Evolutionary conservation across 2,888 invertebrate genomes (phyloP), one percentile per base, ranked within the genome.

Genomic region (Aplocera efformata): DNA sequence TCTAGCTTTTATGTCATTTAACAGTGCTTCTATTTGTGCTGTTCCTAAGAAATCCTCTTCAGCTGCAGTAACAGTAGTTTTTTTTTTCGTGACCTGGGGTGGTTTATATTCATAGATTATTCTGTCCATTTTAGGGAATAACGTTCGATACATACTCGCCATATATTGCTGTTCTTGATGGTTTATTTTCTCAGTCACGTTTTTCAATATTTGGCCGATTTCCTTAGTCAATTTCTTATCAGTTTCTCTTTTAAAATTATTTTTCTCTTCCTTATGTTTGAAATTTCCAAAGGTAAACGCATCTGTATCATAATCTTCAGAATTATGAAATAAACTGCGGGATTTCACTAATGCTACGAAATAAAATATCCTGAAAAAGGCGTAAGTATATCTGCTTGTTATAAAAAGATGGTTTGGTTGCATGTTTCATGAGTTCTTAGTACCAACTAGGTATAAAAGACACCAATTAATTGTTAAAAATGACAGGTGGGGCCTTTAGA

Each of bases 1-100:
- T 50, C 63, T 72, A 8, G 56, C 42, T 60, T 80, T 81, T 7
- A 79, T 70, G 41, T 69, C 60, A 39, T 72, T 65, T 0, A 83
- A 58, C 26, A 80, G 37, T 9, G 44, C 50, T 58, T 82, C 81
- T 30, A 82, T 64, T 42, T 71, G 61, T 1, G 64, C 68, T 6
- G 75, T 74, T 0, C 60, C 66, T 9, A 35, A n/a, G 6, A 39
- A 50, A 5, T 51, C 38, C 6, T 33, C 32, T n/a, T 45, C 32
- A 22, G 29, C 25, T 7, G 24, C 10, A 7, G 13, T 7, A n/a
- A 7, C 21, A 9, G 25, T 22, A 7, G 20, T 27, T 6, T 1
- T 26, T 23, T 30, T 34, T 9, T 32, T 24, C 10, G 25, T 6
- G 7, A n/a, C 1, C 22, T 20, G 35, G 8, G 8, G 10, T 22